phyloP scores from a whole-genome alignment of 2,797 vertebrate genomes.

The Fratercula arctica region DNA sequence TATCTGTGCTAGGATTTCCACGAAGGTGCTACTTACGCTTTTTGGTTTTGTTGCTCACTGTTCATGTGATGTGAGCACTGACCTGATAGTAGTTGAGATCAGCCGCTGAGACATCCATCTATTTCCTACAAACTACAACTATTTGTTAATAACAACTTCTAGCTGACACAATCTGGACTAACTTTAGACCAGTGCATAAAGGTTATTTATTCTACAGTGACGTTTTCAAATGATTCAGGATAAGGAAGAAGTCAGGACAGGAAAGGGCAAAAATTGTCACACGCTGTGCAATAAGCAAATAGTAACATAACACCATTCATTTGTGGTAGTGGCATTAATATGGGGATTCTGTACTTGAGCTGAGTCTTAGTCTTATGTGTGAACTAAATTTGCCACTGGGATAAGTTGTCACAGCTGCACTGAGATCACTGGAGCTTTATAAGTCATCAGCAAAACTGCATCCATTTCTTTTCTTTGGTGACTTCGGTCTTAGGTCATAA shows the following conservation, averaged over 20 bases:
- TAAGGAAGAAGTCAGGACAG: not conserved
- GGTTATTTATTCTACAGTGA: not conserved
- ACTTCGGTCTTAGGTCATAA: not conserved
- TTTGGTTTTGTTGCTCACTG: not conserved
- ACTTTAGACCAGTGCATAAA: not conserved
- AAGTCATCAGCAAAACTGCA: not conserved
- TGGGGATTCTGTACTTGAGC: not conserved
- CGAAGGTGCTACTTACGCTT: not conserved
- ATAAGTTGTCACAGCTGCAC: constrained; percentile 4
- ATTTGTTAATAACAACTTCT: not conserved
- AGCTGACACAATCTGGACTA: not conserved
- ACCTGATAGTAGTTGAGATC: not conserved
- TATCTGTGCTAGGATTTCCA: not conserved
- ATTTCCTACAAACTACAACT: not conserved
- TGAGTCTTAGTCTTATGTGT: not conserved
- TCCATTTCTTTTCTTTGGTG: not conserved
- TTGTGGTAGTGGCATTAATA: not conserved
- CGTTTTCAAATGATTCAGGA: not conserved
- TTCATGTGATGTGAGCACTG: not conserved
- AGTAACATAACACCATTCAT: not conserved
- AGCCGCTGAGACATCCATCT: not conserved
- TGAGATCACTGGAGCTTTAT: not conserved
- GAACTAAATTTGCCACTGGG: not conserved
- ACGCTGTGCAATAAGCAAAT: not conserved
- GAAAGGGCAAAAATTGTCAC: not conserved